Evolutionary conservation across 1,140 invertebrate species (phyloP), one percentile per base, ranked within the genome.

Genomic region (Littorina saxatilis): DNA sequence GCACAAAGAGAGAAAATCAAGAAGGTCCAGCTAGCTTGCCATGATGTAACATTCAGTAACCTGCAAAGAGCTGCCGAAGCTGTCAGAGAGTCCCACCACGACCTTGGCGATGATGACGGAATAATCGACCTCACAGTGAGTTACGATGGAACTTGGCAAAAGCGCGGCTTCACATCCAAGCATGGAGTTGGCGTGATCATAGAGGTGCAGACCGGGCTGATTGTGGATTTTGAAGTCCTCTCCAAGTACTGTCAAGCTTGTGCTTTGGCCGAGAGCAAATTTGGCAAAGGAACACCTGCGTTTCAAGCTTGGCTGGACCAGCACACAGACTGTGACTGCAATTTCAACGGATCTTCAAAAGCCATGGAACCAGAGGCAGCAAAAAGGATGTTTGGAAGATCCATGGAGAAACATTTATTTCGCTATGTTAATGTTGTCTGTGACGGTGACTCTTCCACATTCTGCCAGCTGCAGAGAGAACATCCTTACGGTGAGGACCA

Each of bases 141-240:
- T 0, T 52, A n/a, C 3, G 74, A 76, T 52, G 74, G 74, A 40
- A 76, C 74, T 40, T 76, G 74, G 74, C 74, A 76, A 0, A 76
- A 76, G n/a, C n/a, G 40, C 17, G 74, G 74, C 20, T 76, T 76
- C 29, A 76, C 74, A 0, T 76, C 74, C 47, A 50, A 52, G 47
- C 29, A 76, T 76, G 52, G 9, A 1, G 74, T 76, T 0, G 52
- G 43, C 13, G 29, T 58, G 13, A 32, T 76, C 2, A 76, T 58
- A 1, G 74, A 76, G 0, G 43, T 76, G 20, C 0, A 40, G 32
- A 80, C 40, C 23, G 40, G 52, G 9, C 3, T 70, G 5, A 1
- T 5, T n/a, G 47, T 81, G n/a, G 70, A 52, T 50, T 43, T 32
- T 23, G 29, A 58, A 32, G 32, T 81, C 9, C 15, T 39, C 0